These are phyloP conservation scores for Muricea muricata DNA, from an alignment of 92 coral and sea anemone species.

Conservation along the genomic window DNA sequence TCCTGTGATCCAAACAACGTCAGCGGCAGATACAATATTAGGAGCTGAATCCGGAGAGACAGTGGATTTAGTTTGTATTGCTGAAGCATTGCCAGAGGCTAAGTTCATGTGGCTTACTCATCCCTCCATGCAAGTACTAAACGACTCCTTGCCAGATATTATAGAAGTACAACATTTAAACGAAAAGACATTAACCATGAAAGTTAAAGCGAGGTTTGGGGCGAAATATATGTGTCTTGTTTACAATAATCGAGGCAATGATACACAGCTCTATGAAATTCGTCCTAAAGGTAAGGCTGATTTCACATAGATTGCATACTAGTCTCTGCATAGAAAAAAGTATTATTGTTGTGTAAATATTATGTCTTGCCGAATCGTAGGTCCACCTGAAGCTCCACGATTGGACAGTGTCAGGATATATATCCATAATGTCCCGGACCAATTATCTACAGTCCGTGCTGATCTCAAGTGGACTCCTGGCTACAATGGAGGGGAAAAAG, in stretches of 20 bases:
- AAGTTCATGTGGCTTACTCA: slow-evolving; percentile 18
- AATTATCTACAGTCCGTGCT: slow-evolving; percentile 23
- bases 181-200: slow-evolving; percentile 28
- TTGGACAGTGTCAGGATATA: slow-evolving; percentile 67
- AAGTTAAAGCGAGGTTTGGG: slow-evolving; percentile 29
- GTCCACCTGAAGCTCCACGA: slow-evolving; percentile 78
- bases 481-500: slow-evolving; percentile 67
- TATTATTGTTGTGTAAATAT: no score
- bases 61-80: slow-evolving; percentile 14
- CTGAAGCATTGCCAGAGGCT: slow-evolving; percentile 18
- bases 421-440: not conserved
- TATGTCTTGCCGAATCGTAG: slow-evolving; percentile 39
- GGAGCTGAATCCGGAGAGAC: slow-evolving; percentile 27
- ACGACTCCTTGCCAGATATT: not conserved
- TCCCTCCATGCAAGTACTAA: slow-evolving; percentile 18
- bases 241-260: slow-evolving; percentile 74
- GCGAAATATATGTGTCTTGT: slow-evolving; percentile 79
- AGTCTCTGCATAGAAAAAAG: no score
- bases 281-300: slow-evolving; percentile 72
- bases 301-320: no score
- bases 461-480: slow-evolving; percentile 80
- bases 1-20: slow-evolving; percentile 20
- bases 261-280: slow-evolving; percentile 70
- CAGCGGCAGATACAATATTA: slow-evolving; percentile 19
- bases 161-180: not conserved